Evolutionary conservation across 1,140 invertebrate species (phyloP), one percentile per base, ranked within the genome.

Genomic region (Triops longicaudatus): DNA sequence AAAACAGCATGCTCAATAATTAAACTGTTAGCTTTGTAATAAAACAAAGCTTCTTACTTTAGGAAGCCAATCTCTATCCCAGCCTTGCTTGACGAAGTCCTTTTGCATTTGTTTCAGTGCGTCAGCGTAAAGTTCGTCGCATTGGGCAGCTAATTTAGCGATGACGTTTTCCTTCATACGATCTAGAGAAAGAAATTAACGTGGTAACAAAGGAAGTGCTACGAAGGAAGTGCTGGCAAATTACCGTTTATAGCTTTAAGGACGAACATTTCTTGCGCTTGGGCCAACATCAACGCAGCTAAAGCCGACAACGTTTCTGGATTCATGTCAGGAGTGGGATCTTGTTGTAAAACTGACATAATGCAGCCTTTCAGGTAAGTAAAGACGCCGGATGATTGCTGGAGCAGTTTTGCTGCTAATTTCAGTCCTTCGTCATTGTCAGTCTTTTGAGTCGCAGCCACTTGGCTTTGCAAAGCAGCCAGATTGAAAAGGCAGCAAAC

Each of bases 401-500:
- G 96, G 79, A 98, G 91, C 73, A 97, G 86, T 86, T 97, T 98
- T 0, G 96, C 94, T 27, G 96, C 91, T 71, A 92, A 84, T 85
- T 98, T 98, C 2, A 99, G 87, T 6, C 96, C 95, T 79, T 98
- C 96, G 85, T 99, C 97, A 77, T 88, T 95, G 50, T 96, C 92
- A 50, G 95, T 84, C 26, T 91, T 91, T 84, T 98, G 95, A 76
- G 88, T 87, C 12, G 93, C 88, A 7, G 95, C 98, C 5, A 99
- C 88, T 77, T 92, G 89, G 83, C 92, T 95, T 86, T 98, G 95
- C 79, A 98, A 86, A 1, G 97, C 95, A 17, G 92, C 98, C 82
- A 98, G 96, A 85, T 99, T 99, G 86, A 98, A 99, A 1, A 99
- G 86, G 73, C 99, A 90, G 83, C 96, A 98, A 44, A 97, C 90